Conservation (phyloP, 2,888 invertebrate genomes). For the Caenorhabditis sp. region DNA sequence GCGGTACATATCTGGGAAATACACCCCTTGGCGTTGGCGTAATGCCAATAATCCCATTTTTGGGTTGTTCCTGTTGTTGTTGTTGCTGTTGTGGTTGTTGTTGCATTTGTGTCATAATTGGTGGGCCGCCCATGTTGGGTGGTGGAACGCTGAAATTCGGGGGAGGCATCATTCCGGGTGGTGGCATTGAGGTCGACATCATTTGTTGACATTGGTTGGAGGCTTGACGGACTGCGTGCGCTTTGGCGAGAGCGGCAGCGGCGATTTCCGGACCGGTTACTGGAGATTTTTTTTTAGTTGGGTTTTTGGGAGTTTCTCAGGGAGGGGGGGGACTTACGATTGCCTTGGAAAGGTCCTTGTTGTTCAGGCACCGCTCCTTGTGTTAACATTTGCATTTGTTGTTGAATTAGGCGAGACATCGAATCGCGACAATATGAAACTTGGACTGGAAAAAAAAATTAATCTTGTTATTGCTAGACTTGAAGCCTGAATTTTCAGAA, state of each 20-base stretch:
- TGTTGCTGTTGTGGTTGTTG: conserved; percentile 3
- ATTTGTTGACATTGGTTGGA: conserved; percentile 33
- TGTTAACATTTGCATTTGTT: conserved; percentile 36
- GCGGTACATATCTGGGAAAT: conserved; percentile 73
- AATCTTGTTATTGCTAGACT: too few relatives aligned
- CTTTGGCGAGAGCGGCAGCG: conserved; percentile 43
- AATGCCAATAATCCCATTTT: conserved; percentile 44
- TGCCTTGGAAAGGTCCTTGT: conserved; percentile 5
- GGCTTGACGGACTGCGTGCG: conserved; percentile 28
- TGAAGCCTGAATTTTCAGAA: too few relatives aligned
- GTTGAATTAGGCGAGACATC: conserved; percentile 37
- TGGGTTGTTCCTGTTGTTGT: conserved; percentile 9
- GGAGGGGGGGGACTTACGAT: conserved; percentile 9
- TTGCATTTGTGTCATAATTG: not conserved
- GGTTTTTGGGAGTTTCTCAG: not conserved
- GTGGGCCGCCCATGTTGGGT: conserved; percentile 13
- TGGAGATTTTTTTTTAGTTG: conserved; percentile 25
- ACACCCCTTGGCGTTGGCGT: conserved; percentile 50
- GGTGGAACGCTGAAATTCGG: conserved; percentile 35
- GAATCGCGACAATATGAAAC: conserved; percentile 45
- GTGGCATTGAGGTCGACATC: not conserved
- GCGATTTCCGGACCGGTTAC: conserved; percentile 59
- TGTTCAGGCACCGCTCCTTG: conserved; percentile 11
- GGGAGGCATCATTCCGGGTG: not conserved
- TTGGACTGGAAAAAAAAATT: conserved; percentile 47